Evolutionary conservation across 1,140 invertebrate genomes (phyloP).

Genomic region (Teleopsis dalmanni): DNA sequence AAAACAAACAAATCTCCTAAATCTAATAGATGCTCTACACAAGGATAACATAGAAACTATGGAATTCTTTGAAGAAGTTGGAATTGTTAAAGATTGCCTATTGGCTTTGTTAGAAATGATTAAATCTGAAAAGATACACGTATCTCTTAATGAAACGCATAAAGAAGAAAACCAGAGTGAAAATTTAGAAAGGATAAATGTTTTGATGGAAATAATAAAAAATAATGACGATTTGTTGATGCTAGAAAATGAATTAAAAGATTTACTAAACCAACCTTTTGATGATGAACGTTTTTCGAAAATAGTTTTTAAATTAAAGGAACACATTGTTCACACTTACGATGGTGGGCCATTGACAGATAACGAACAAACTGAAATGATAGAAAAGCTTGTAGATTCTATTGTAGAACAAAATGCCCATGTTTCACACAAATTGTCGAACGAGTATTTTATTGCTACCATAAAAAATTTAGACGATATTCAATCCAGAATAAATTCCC

Average conservation of each 20-base stretch:
- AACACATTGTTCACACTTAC: conserved; percentile 38
- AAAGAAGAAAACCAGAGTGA: no score
- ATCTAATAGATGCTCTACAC: background rate
- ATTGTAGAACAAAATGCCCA: conserved; percentile 18
- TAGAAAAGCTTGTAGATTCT: conserved; percentile 25
- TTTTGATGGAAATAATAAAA: no score
- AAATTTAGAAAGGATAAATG: no score
- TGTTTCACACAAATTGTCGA: conserved; percentile 16
- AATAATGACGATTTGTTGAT: no score
- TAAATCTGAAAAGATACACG: no score
- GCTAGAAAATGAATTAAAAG: conserved; percentile 1
- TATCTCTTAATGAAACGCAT: no score
- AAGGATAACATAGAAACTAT: conserved; percentile 4
- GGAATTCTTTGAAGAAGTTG: conserved; percentile 13
- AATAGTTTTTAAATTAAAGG: conserved; percentile 28
- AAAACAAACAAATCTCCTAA: no score
- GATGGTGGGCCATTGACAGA: conserved; percentile 18
- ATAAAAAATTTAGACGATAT: background rate
- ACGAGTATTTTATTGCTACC: conserved; percentile 11
- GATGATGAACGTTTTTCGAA: conserved; percentile 15
- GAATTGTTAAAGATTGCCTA: conserved; percentile 2
- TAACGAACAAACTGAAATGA: conserved; percentile 8
- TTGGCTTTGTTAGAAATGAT: background rate
- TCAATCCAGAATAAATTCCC: conserved; percentile 12
- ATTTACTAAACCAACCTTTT: background rate